phyloP scores from a whole-genome alignment of 2,113 vertebrate species.

The Rhinolophus ferrumequinum region DNA sequence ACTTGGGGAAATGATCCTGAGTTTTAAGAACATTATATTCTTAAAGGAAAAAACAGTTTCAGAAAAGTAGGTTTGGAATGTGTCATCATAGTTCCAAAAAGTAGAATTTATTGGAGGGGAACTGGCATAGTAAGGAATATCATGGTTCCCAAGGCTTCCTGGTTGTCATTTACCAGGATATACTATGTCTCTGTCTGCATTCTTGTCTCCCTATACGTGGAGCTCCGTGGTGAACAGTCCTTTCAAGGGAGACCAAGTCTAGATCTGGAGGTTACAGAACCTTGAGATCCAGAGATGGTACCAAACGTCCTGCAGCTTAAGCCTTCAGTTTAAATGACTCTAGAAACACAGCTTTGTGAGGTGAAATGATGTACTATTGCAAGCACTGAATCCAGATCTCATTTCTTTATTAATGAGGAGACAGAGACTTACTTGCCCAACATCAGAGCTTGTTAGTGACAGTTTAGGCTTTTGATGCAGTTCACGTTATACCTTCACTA shows the following conservation, averaged over 20 bases:
- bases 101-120: neutral
- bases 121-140: neutral
- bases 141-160: neutral
- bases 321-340: neutral
- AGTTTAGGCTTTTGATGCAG: neutral
- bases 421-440: neutral
- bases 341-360: neutral
- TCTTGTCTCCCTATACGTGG: neutral
- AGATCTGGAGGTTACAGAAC: neutral
- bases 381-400: neutral
- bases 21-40: conserved; percentile 33
- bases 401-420: neutral
- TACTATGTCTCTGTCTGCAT: neutral
- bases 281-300: neutral
- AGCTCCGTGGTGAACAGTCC: neutral
- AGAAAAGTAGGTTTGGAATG: neutral
- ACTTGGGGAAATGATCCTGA: neutral
- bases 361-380: neutral
- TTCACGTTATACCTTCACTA: neutral
- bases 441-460: neutral
- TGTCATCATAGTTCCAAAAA: neutral
- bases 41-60: neutral
- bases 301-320: neutral
- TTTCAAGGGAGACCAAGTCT: neutral
- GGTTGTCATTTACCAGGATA: neutral